These are phyloP conservation scores for Leucopsar rothschildi DNA, from an alignment of 2,113 vertebrate species.

Conservation along the genomic window DNA sequence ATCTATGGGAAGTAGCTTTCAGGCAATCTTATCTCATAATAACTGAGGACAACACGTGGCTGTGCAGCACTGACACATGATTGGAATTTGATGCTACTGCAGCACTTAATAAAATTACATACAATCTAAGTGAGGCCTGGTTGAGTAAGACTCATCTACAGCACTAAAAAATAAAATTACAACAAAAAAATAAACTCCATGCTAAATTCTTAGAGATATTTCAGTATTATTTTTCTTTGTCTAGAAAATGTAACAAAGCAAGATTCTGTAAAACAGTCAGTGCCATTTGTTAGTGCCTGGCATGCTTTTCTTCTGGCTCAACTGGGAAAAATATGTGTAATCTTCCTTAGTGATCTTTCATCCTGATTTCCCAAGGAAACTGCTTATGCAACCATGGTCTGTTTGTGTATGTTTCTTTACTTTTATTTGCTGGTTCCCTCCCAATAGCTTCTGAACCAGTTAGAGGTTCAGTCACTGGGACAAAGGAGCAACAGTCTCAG, in stretches of 20 bases:
- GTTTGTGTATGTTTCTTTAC: neutral
- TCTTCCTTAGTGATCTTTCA: constrained; percentile 21
- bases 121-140: neutral
- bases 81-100: neutral
- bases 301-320: constrained; percentile 5
- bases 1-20: neutral
- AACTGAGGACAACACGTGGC: neutral
- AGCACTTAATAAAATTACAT: neutral
- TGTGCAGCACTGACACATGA: neutral
- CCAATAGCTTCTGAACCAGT: neutral
- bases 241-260: neutral
- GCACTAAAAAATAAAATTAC: neutral
- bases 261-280: neutral
- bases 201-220: neutral
- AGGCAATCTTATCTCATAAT: neutral
- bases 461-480: neutral
- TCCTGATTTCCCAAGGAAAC: constrained; percentile 41
- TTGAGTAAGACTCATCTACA: neutral
- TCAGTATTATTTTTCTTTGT: neutral
- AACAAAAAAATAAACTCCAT: neutral
- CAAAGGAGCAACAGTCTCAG: neutral
- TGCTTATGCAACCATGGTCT: neutral
- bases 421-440: constrained; percentile 25
- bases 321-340: neutral
- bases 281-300: neutral